A percentile compares a stretch with the other conserved stretches of the same genome.
Conservation (phyloP, 1,140 invertebrate genomes). For the Condylostylus longicornis region DNA sequence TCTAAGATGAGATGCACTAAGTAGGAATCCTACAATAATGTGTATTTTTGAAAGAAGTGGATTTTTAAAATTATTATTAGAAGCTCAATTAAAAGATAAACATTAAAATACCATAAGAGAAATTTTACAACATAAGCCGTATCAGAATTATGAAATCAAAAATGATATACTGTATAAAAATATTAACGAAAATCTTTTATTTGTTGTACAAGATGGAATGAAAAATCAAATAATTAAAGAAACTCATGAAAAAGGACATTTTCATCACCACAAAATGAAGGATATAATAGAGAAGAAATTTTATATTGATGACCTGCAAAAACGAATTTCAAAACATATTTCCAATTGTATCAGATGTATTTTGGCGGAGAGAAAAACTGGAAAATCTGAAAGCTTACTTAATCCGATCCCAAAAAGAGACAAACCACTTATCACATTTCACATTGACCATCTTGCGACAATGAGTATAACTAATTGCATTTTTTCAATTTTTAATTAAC, state of each 20-base stretch:
- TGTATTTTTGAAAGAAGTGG: constrained; percentile 1
- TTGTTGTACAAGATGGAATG: constrained; percentile 14
- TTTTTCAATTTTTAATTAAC: constrained; percentile 31
- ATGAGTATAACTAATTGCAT: constrained; percentile 20
- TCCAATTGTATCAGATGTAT: constrained; percentile 24
- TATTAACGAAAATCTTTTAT: constrained; percentile 3
- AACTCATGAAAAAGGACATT: constrained; percentile 9
- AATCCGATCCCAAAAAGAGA: constrained; percentile 19
- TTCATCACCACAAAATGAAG: constrained; percentile 11
- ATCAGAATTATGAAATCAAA: constrained; percentile 1
- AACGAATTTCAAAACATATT: constrained; percentile 20
- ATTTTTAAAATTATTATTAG: too few relatives aligned
- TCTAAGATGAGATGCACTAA: constrained; percentile 19
- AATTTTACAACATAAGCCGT: too few relatives aligned
- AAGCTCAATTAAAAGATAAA: background rate
- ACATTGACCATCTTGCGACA: constrained; percentile 23
- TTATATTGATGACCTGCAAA: constrained; percentile 22
- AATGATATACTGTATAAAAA: constrained; percentile 2
- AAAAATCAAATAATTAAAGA: constrained; percentile 10
- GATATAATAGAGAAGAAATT: constrained; percentile 25
- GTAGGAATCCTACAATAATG: constrained; percentile 8
- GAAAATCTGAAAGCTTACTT: constrained; percentile 28
- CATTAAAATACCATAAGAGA: too few relatives aligned
- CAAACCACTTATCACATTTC: constrained; percentile 14
- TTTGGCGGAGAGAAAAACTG: constrained; percentile 14